These are phyloP conservation scores for Toxotes chatareus DNA, from an alignment of 2,113 vertebrate genomes.

Conservation along the genomic window DNA sequence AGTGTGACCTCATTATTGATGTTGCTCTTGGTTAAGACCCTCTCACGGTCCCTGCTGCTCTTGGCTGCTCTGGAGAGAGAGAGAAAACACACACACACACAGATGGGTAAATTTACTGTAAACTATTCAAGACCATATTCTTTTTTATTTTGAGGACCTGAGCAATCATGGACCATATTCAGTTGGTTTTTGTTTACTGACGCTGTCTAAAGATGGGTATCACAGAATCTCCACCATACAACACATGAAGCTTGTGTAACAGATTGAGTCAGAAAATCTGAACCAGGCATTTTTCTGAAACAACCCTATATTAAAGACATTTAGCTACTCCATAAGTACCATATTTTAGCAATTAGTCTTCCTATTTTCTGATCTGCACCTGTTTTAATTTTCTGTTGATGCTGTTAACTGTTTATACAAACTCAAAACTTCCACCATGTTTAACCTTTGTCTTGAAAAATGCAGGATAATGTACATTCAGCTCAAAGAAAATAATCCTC, in stretches of 20 bases:
- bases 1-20: conserved; percentile 68
- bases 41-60: conserved; percentile 74
- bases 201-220: neutral
- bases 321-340: too few relatives aligned
- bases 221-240: neutral
- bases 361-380: neutral
- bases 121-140: neutral
- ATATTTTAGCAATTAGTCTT: too few relatives aligned
- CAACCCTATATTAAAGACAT: too few relatives aligned
- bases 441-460: too few relatives aligned
- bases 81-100: neutral
- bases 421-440: neutral
- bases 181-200: neutral
- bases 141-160: neutral
- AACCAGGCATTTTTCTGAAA: neutral
- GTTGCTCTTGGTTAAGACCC: conserved; percentile 68
- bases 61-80: conserved; percentile 24
- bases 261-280: too few relatives aligned
- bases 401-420: too few relatives aligned
- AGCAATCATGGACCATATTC: neutral
- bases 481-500: too few relatives aligned
- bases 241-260: neutral
- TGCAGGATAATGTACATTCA: too few relatives aligned
- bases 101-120: neutral
- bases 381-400: neutral